A percentile compares a stretch with the other conserved stretches of the same genome.
phyloP scores from a whole-genome alignment of 2,113 vertebrate species.

The Carassius carassius region DNA sequence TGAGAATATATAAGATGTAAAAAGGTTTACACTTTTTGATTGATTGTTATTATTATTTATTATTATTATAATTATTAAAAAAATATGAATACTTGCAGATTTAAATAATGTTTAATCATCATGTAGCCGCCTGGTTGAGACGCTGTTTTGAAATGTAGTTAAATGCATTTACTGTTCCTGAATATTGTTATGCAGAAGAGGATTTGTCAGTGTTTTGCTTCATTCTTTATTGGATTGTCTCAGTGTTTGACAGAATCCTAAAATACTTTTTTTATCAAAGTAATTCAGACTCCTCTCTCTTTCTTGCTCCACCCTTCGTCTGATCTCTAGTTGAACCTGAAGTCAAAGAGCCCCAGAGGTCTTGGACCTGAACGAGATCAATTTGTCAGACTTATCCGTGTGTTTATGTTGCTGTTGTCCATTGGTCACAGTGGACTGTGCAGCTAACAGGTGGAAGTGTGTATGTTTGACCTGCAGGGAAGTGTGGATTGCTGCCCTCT shows the following conservation, averaged over 20 bases:
- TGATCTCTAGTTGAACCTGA: conserved; percentile 34
- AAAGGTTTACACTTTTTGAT: too few relatives aligned
- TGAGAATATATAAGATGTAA: too few relatives aligned
- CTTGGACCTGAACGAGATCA: conserved; percentile 21
- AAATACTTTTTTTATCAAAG: too few relatives aligned
- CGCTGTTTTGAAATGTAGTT: background rate
- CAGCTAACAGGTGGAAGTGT: conserved; percentile 50
- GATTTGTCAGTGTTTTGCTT: too few relatives aligned
- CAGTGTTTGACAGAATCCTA: background rate
- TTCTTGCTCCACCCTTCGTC: conserved; percentile 17
- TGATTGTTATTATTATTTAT: background rate
- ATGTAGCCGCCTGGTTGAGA: background rate
- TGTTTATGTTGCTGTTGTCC: conserved; percentile 53
- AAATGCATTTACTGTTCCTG: background rate
- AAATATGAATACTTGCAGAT: background rate
- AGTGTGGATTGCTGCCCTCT: background rate
- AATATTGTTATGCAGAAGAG: background rate
- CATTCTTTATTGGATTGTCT: background rate
- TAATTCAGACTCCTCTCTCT: background rate
- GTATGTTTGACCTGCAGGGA: conserved; percentile 20
- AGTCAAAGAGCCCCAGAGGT: conserved; percentile 23
- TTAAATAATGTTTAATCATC: background rate
- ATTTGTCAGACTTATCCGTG: conserved; percentile 52
- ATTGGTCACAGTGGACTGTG: conserved; percentile 37
- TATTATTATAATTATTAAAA: background rate